These are phyloP conservation scores for Lepidothrix coronata DNA, from an alignment of 2,113 vertebrate genomes.

Conservation along the genomic window DNA sequence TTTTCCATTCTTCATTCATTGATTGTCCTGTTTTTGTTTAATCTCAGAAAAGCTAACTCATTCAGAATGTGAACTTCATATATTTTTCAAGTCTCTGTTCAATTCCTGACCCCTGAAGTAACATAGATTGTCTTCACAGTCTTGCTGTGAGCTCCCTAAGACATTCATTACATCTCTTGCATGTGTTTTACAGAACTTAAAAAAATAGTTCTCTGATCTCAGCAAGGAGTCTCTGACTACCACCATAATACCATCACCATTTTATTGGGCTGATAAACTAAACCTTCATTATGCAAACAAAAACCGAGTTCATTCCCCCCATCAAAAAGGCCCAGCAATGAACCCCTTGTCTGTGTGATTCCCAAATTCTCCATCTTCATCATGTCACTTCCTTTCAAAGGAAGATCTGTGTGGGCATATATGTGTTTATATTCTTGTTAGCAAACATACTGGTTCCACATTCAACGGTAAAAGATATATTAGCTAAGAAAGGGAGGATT, in stretches of 20 bases:
- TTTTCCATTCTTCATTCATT: not conserved
- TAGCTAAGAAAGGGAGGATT: not conserved
- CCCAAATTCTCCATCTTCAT: not conserved
- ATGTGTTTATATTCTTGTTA: not conserved
- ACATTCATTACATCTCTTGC: not conserved
- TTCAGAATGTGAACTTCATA: not conserved
- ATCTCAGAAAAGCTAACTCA: not conserved
- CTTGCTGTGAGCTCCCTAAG: not conserved
- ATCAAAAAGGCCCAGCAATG: not conserved
- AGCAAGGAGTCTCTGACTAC: not conserved
- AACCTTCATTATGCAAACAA: not conserved
- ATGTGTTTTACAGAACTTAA: not conserved
- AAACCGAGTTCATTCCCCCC: not conserved
- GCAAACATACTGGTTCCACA: not conserved
- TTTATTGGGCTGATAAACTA: not conserved
- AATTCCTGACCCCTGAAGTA: not conserved
- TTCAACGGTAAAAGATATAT: not conserved
- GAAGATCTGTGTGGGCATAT: not conserved
- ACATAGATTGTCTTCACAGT: not conserved
- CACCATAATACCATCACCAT: not conserved
- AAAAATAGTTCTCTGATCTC: not conserved
- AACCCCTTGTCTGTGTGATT: not conserved
- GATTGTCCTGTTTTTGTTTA: not conserved
- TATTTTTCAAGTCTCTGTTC: not conserved
- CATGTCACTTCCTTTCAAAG: not conserved